These are phyloP conservation scores for Calonectris borealis DNA, from an alignment of 2,113 vertebrate species.

Conservation along the genomic window DNA sequence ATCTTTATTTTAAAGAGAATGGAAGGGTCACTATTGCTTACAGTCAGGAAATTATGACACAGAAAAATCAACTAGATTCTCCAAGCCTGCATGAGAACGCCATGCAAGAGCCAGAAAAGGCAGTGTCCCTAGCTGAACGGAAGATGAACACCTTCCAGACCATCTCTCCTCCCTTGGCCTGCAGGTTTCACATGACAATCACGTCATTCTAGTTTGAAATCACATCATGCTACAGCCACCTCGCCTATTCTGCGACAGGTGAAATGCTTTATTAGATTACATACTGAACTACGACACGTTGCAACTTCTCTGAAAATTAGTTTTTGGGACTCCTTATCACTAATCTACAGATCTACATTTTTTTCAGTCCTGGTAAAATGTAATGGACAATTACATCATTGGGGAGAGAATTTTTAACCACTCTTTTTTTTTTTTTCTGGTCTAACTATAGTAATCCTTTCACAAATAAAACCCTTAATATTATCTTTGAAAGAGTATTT, in stretches of 20 bases:
- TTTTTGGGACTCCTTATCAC: not conserved
- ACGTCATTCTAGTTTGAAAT: not conserved
- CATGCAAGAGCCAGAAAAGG: not conserved
- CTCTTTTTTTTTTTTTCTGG: not conserved
- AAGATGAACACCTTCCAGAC: not conserved
- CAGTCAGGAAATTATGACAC: not conserved
- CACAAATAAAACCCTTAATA: not conserved
- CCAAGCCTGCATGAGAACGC: not conserved
- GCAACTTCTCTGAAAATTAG: not conserved
- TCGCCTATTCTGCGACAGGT: not conserved
- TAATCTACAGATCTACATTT: not conserved
- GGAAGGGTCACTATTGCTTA: not conserved
- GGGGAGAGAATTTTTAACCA: not conserved
- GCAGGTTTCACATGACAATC: not conserved
- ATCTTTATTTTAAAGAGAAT: not conserved
- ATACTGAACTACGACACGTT: not conserved
- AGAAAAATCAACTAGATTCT: not conserved
- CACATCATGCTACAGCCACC: not conserved
- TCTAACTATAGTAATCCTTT: not conserved
- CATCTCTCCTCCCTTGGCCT: not conserved
- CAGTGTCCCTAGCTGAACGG: not conserved
- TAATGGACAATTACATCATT: not conserved
- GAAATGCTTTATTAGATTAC: not conserved
- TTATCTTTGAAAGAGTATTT: not conserved
- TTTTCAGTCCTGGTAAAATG: not conserved